Percentiles rank a stretch among this genome's conserved stretches.
These are phyloP conservation scores for Propithecus perrieri DNA, from an alignment of 2,797 vertebrate species.

Conservation along the genomic window DNA sequence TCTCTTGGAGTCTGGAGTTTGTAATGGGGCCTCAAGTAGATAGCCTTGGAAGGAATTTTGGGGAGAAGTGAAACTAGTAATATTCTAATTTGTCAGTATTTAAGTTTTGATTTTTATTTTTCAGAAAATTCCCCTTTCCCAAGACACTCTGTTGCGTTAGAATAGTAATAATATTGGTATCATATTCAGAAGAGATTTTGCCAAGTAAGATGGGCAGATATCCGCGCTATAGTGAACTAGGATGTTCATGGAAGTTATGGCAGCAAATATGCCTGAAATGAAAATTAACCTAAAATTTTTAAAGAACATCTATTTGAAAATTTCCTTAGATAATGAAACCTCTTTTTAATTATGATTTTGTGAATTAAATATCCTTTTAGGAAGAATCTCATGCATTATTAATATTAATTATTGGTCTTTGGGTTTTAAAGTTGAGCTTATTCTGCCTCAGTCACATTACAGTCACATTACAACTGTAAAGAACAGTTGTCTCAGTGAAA, in stretches of 20 bases:
- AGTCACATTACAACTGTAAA: not conserved
- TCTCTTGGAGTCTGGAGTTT: not conserved
- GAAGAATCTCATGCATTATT: slow-evolving; percentile 48
- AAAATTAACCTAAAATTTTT: slow-evolving; percentile 37
- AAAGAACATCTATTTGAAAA: slow-evolving; percentile 64
- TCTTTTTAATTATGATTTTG: slow-evolving; percentile 59
- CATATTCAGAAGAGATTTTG: not conserved
- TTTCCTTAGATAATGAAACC: not conserved
- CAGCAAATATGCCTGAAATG: slow-evolving; percentile 9
- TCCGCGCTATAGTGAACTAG: not conserved
- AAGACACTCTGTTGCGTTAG: not conserved
- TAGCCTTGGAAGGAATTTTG: not conserved
- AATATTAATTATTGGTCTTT: slow-evolving; percentile 67
- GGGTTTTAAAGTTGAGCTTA: slow-evolving; percentile 69
- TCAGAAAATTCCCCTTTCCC: not conserved
- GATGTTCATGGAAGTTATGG: not conserved
- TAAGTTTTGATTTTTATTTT: slow-evolving; percentile 36
- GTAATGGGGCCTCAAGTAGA: not conserved
- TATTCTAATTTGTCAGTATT: slow-evolving; percentile 17
- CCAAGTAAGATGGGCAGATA: not conserved
- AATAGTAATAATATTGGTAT: not conserved
- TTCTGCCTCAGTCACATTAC: slow-evolving; percentile 60
- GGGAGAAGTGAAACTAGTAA: not conserved
- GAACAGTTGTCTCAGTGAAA: slow-evolving; percentile 73
- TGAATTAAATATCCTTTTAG: slow-evolving; percentile 20